phyloP scores from a whole-genome alignment of 2,888 invertebrate genomes.

The Cephus runcator region DNA sequence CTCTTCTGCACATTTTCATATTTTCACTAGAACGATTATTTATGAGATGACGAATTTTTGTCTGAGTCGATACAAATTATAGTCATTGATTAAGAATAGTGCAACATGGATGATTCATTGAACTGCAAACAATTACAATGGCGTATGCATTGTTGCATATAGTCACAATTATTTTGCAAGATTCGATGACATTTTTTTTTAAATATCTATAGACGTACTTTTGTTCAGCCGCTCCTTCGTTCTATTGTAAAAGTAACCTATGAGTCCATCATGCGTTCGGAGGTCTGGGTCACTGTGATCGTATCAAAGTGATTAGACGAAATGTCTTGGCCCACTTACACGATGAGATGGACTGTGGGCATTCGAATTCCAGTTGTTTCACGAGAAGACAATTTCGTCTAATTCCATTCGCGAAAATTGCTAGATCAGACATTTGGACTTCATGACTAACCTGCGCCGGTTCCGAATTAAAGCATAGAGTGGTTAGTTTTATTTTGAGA shows the following conservation, averaged over 20 bases:
- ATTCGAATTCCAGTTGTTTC: neutral
- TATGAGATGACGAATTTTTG: neutral
- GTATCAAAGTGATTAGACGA: neutral
- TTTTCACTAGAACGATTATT: neutral
- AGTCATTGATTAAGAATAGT: neutral
- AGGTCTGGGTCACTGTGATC: neutral
- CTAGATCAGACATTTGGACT: neutral
- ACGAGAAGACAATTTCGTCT: neutral
- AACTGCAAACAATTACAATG: neutral
- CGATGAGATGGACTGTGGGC: neutral
- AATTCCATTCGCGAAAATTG: neutral
- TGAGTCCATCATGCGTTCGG: neutral
- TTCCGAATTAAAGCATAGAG: neutral
- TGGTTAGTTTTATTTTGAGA: neutral
- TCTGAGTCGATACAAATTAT: neutral
- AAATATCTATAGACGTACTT: neutral
- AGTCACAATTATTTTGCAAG: slow-evolving; percentile 32
- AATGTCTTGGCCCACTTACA: neutral
- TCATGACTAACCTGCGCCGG: neutral
- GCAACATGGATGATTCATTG: neutral
- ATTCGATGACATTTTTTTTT: slow-evolving; percentile 16
- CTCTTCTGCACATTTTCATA: neutral
- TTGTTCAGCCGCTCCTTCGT: neutral
- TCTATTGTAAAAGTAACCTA: neutral
- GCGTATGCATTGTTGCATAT: neutral